phyloP scores from a whole-genome alignment of 1,140 invertebrate species.

The Copidosoma floridanum region DNA sequence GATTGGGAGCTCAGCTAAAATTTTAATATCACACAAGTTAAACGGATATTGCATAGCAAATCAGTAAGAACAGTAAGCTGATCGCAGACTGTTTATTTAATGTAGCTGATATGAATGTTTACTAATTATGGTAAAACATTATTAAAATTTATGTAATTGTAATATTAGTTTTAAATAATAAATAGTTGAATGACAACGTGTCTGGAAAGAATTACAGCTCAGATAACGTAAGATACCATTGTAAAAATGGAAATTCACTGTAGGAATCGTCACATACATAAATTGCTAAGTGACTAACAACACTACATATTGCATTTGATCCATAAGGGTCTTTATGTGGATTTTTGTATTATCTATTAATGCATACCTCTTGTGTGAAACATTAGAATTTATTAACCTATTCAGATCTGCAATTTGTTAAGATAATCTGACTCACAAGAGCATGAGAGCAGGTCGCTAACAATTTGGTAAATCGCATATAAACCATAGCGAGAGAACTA shows the following conservation, averaged over 20 bases:
- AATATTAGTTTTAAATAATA: no score
- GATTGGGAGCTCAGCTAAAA: slow-evolving; percentile 22
- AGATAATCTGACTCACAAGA: slow-evolving; percentile 47
- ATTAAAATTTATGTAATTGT: slow-evolving; percentile 67
- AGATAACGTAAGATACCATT: no score
- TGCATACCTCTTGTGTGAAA: slow-evolving; percentile 63
- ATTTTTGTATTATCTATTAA: slow-evolving; percentile 69
- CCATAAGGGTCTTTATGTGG: slow-evolving; percentile 71
- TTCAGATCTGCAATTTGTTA: slow-evolving; percentile 53
- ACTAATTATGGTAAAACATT: slow-evolving; percentile 67
- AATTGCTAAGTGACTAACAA: slow-evolving; percentile 65
- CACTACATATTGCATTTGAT: slow-evolving; percentile 61
- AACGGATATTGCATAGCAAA: no score
- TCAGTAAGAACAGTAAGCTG: no score
- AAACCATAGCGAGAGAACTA: slow-evolving; percentile 70
- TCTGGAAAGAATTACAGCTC: no score
- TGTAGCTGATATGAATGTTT: slow-evolving; percentile 68
- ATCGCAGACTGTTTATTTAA: no score
- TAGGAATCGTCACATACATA: slow-evolving; percentile 61
- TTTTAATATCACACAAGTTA: slow-evolving; percentile 22
- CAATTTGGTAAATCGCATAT: slow-evolving; percentile 64
- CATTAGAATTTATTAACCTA: slow-evolving; percentile 66
- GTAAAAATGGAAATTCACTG: slow-evolving; percentile 62
- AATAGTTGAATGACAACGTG: no score
- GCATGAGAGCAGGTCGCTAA: slow-evolving; percentile 55